Evolutionary conservation across 2,797 vertebrate genomes (phyloP).

Genomic region (Chaetophractus vellerosus): DNA sequence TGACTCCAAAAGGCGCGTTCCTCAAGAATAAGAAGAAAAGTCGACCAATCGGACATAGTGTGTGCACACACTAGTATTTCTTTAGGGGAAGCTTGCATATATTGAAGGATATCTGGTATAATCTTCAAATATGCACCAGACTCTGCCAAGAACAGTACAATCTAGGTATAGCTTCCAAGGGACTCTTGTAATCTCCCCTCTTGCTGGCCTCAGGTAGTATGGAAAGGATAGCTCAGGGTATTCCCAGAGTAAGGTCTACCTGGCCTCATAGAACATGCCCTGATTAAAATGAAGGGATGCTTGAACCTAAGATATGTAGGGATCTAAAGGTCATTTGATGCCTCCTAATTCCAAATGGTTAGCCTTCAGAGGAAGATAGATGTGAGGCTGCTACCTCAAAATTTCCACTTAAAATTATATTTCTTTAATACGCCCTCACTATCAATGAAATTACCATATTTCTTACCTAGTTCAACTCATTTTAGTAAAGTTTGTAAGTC

Average conservation of each 20-base stretch:
- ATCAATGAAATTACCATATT: background rate
- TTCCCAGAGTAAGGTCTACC: background rate
- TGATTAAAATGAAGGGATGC: background rate
- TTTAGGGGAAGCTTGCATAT: background rate
- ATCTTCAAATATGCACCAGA: conserved; percentile 33
- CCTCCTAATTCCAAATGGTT: conserved; percentile 9
- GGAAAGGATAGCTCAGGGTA: background rate
- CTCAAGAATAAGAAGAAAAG: conserved; percentile 23
- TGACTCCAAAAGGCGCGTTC: conserved; percentile 8
- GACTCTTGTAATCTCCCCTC: background rate
- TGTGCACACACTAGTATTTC: conserved; percentile 8
- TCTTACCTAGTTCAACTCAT: background rate
- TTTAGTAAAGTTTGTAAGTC: background rate
- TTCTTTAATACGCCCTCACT: background rate
- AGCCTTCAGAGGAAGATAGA: conserved; percentile 28
- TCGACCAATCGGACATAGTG: background rate
- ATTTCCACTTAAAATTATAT: background rate
- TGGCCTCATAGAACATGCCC: background rate
- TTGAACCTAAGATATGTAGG: background rate
- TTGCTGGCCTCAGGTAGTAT: background rate
- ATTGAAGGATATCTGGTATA: conserved; percentile 33
- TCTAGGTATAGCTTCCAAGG: background rate
- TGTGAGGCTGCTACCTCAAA: background rate
- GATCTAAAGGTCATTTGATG: conserved; percentile 11
- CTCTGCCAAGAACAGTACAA: background rate